These are phyloP conservation scores for Zonitis immaculata DNA, from an alignment of 2,888 invertebrate species.

Conservation along the genomic window DNA sequence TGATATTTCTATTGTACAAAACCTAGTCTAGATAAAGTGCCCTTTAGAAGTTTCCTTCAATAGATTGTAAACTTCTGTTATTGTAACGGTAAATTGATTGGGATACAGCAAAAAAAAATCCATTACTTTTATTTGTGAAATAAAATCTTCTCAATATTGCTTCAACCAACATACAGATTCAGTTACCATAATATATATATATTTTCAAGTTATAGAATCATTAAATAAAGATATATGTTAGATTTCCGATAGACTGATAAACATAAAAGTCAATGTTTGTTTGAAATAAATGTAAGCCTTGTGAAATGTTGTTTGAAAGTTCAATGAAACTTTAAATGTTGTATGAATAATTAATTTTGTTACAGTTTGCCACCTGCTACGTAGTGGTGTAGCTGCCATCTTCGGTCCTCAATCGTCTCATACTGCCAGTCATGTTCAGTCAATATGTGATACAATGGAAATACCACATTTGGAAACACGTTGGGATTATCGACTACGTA, in stretches of 20 bases:
- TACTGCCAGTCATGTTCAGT: slow-evolving; percentile 90
- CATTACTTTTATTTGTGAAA: too few relatives aligned
- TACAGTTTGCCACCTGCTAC: slow-evolving; percentile 80
- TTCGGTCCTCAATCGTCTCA: slow-evolving; percentile 90
- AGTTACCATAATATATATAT: too few relatives aligned
- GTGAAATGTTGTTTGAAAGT: slow-evolving; percentile 8
- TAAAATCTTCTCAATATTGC: too few relatives aligned
- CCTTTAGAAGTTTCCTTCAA: too few relatives aligned
- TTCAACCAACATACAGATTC: too few relatives aligned
- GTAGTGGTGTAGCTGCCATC: slow-evolving; percentile 87
- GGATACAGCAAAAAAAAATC: too few relatives aligned
- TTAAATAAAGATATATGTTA: not conserved
- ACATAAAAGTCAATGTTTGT: not conserved
- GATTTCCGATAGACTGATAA: not conserved
- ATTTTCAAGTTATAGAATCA: not conserved
- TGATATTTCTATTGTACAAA: too few relatives aligned
- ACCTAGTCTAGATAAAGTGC: too few relatives aligned
- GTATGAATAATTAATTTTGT: slow-evolving; percentile 31
- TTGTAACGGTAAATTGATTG: too few relatives aligned
- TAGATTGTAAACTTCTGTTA: too few relatives aligned
- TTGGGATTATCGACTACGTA: slow-evolving; percentile 83
- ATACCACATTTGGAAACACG: slow-evolving; percentile 93
- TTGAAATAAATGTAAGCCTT: not conserved
- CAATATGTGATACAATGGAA: slow-evolving; percentile 94
- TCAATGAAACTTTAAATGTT: slow-evolving; percentile 10